Evolutionary conservation across 2,797 vertebrate genomes (phyloP).

Genomic region (Takifugu ocellatus): DNA sequence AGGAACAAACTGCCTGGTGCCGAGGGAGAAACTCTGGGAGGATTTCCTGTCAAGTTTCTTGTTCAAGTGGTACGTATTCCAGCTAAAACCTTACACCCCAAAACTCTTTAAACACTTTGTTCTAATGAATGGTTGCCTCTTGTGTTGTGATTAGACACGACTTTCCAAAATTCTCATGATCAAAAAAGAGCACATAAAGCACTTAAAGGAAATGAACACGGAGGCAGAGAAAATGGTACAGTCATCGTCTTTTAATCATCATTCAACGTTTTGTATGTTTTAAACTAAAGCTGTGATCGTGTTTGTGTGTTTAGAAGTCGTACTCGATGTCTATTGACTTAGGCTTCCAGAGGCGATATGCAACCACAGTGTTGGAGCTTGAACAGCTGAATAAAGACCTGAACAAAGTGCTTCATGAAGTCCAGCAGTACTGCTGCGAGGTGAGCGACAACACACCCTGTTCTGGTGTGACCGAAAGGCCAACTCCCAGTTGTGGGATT

Average conservation of each 20-base stretch:
- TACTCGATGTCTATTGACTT: conserved; percentile 90
- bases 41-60: conserved; percentile 97
- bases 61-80: conserved; percentile 87
- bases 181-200: conserved; percentile 98
- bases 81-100: background rate
- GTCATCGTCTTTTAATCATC: background rate
- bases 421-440: conserved; percentile 95
- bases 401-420: conserved; percentile 95
- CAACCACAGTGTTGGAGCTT: conserved; percentile 92
- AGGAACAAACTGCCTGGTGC: conserved; percentile 87
- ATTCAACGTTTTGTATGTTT: background rate
- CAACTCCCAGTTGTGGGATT: background rate
- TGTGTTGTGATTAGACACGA: conserved; percentile 79
- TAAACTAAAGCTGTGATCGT: background rate
- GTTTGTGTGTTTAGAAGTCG: conserved; percentile 83
- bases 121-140: background rate
- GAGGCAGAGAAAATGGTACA: conserved; percentile 96
- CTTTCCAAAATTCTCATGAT: conserved; percentile 99
- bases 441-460: conserved; percentile 56
- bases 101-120: background rate
- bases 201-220: conserved; percentile 97
- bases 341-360: conserved; percentile 95
- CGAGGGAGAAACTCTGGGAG: conserved; percentile 92
- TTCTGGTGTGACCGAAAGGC: background rate
- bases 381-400: conserved; percentile 98